Conservation (phyloP, 2,888 invertebrate genomes). For the Agrochola circellaris region DNA sequence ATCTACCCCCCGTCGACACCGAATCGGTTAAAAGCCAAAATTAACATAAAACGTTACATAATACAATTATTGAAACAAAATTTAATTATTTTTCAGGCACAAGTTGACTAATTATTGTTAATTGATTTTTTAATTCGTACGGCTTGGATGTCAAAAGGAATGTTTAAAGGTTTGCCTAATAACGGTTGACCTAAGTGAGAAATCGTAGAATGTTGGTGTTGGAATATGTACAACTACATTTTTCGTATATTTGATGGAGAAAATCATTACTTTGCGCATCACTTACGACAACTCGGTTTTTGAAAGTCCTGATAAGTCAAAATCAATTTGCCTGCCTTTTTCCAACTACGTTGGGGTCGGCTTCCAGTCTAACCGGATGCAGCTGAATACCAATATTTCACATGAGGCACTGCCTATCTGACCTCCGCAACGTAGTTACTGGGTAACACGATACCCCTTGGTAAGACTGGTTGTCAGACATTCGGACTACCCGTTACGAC, state of each 20-base stretch:
- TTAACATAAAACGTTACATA: slow-evolving; percentile 37
- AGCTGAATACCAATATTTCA: not conserved
- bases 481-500: too few relatives aligned
- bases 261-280: not conserved
- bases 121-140: slow-evolving; percentile 30
- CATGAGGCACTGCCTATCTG: not conserved
- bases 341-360: not conserved
- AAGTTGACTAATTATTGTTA: slow-evolving; percentile 11
- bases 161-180: slow-evolving; percentile 14
- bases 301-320: too few relatives aligned
- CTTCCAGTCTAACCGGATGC: not conserved
- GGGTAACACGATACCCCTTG: too few relatives aligned
- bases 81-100: slow-evolving; percentile 13
- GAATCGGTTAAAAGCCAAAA: slow-evolving; percentile 49
- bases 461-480: too few relatives aligned
- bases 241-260: not conserved
- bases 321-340: not conserved
- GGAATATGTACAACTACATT: not conserved
- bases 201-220: slow-evolving; percentile 7
- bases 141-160: slow-evolving; percentile 28
- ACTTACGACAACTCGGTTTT: not conserved
- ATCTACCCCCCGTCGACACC: slow-evolving; percentile 56
- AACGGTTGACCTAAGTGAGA: slow-evolving; percentile 17
- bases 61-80: slow-evolving; percentile 12
- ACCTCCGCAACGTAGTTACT: not conserved